Conservation (phyloP, 2,113 vertebrate species). For the Chloebia gouldiae region DNA sequence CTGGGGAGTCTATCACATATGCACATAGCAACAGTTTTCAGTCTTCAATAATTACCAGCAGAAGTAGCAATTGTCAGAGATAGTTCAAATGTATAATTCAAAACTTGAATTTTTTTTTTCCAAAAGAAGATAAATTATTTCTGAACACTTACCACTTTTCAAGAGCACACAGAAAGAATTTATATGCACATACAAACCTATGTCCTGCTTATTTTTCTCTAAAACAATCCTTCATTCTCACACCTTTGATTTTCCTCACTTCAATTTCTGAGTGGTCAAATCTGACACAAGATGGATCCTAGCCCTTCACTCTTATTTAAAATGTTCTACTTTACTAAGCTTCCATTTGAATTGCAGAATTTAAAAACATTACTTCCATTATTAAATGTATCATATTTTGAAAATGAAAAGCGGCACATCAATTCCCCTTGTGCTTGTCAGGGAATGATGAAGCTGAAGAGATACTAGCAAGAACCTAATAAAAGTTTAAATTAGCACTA, state of each 20-base stretch:
- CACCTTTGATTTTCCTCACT: background rate
- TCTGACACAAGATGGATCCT: background rate
- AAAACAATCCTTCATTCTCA: background rate
- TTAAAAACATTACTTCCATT: background rate
- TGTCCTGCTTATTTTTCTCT: background rate
- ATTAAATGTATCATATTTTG: background rate
- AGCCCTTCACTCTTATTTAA: background rate
- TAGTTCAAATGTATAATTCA: background rate
- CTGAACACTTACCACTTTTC: background rate
- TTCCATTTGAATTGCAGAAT: background rate
- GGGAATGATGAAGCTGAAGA: background rate
- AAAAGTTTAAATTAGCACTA: background rate
- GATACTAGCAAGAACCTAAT: background rate
- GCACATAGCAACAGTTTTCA: background rate
- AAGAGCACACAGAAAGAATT: background rate
- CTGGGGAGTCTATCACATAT: background rate
- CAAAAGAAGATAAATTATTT: background rate
- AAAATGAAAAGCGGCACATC: background rate
- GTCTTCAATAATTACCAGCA: background rate
- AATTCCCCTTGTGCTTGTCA: conserved; percentile 13
- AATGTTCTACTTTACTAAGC: background rate
- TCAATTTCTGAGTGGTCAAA: background rate
- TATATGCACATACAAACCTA: background rate
- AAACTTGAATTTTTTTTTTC: background rate
- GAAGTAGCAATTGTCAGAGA: background rate